A percentile compares a stretch with the other conserved stretches of the same genome.
These are phyloP conservation scores for Apoderus coryli DNA, from an alignment of 2,888 invertebrate species.

Conservation along the genomic window DNA sequence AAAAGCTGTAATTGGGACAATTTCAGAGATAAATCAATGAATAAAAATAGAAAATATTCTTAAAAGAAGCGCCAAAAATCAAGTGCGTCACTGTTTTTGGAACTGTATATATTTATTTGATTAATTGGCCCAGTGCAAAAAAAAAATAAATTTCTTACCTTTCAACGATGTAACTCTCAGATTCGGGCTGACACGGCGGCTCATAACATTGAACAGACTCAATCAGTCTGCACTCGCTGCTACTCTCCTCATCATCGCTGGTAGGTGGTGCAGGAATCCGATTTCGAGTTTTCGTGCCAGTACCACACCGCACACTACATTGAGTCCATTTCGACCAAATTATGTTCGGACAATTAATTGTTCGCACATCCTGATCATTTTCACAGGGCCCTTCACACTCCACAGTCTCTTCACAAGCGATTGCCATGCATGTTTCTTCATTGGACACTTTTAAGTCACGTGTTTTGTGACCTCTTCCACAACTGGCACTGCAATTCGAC, in stretches of 20 bases:
- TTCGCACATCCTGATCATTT: conserved; percentile 22
- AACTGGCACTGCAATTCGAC: conserved; percentile 56
- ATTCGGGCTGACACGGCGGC: too few relatives aligned
- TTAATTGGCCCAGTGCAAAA: too few relatives aligned
- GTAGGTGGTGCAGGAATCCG: too few relatives aligned
- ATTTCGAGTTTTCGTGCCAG: conserved; percentile 45
- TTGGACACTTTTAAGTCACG: conserved; percentile 41
- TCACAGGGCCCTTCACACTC: conserved; percentile 27
- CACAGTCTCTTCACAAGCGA: conserved; percentile 29
- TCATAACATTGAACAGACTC: conserved; percentile 26
- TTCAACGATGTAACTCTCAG: too few relatives aligned
- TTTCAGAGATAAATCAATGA: too few relatives aligned
- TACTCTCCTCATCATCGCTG: conserved; percentile 18
- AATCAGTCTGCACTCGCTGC: conserved; percentile 21
- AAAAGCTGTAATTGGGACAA: too few relatives aligned
- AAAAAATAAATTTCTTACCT: too few relatives aligned
- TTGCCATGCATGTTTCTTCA: conserved; percentile 40
- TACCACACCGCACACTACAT: conserved; percentile 60
- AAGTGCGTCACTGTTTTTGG: too few relatives aligned
- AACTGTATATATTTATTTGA: too few relatives aligned
- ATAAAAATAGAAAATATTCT: too few relatives aligned
- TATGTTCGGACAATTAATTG: conserved; percentile 48
- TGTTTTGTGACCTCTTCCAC: conserved; percentile 40
- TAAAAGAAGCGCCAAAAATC: too few relatives aligned
- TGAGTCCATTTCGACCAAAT: conserved; percentile 65